Percentiles rank a stretch among this genome's conserved stretches.
Conservation (phyloP, 1,140 invertebrate genomes). For the Paraescarpia echinospica region DNA sequence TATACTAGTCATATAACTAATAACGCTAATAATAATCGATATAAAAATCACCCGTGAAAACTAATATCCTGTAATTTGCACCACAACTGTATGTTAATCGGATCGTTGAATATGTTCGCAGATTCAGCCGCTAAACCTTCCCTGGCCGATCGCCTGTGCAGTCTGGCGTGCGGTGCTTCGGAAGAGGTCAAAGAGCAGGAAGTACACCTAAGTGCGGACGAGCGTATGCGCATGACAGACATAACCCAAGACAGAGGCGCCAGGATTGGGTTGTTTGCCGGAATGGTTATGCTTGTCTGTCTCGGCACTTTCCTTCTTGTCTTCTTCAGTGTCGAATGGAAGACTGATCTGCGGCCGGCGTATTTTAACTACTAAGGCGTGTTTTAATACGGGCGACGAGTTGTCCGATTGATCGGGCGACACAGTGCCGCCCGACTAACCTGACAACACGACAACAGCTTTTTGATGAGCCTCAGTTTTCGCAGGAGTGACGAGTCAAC, state of each 20-base stretch:
- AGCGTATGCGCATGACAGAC: constrained; percentile 5
- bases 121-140: neutral
- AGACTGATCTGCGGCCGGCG: neutral
- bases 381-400: too few relatives aligned
- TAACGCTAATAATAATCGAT: too few relatives aligned
- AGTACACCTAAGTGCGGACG: neutral
- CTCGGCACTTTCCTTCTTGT: neutral
- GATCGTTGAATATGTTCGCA: neutral
- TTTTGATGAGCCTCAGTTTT: too few relatives aligned
- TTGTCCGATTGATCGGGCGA: too few relatives aligned
- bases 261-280: neutral
- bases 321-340: constrained; percentile 12
- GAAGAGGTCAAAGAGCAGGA: neutral
- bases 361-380: neutral
- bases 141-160: neutral
- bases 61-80: neutral
- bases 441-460: too few relatives aligned
- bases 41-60: too few relatives aligned
- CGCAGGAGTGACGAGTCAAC: too few relatives aligned
- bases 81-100: neutral
- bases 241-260: neutral
- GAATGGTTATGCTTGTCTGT: neutral
- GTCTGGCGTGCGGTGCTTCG: neutral
- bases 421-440: too few relatives aligned
- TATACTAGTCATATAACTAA: too few relatives aligned